Percentiles rank a stretch among this genome's conserved stretches.
These are phyloP conservation scores for Coryphaenoides rupestris DNA, from an alignment of 2,113 vertebrate species.

Conservation along the genomic window DNA sequence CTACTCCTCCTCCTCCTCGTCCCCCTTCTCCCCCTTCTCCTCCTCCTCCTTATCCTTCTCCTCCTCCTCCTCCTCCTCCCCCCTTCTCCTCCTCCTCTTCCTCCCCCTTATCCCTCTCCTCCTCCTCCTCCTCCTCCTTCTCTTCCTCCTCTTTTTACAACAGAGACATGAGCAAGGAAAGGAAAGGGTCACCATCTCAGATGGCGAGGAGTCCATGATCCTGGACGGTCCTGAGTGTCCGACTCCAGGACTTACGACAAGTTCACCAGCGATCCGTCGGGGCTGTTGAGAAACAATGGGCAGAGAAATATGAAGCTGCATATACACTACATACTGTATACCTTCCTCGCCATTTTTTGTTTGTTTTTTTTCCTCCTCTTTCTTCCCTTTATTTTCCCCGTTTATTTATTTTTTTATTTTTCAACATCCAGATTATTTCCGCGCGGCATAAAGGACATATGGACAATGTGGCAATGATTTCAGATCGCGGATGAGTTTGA, in stretches of 20 bases:
- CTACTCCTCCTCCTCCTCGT: not conserved
- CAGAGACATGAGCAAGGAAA: too few species aligned
- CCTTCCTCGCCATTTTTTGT: slow-evolving; percentile 17
- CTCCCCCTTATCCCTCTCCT: not conserved
- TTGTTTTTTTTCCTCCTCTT: not conserved
- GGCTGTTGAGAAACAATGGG: slow-evolving; percentile 56
- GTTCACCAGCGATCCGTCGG: slow-evolving; percentile 50
- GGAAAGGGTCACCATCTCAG: slow-evolving; percentile 46
- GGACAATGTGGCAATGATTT: slow-evolving; percentile 7
- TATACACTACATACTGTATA: too few species aligned
- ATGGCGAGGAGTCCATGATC: slow-evolving; percentile 64
- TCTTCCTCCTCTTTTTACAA: too few species aligned
- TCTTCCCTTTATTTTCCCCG: too few species aligned
- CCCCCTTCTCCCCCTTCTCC: slow-evolving; percentile 7
- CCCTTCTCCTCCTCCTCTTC: not conserved
- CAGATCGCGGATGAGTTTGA: slow-evolving; percentile 16
- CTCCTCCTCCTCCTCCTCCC: too few species aligned
- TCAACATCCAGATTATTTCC: slow-evolving; percentile 14
- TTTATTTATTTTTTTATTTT: too few species aligned
- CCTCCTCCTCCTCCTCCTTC: slow-evolving; percentile 11
- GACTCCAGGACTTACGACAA: slow-evolving; percentile 66
- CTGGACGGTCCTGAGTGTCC: slow-evolving; percentile 42
- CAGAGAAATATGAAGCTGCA: slow-evolving; percentile 28
- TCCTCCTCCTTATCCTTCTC: slow-evolving; percentile 14
- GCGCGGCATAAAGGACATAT: slow-evolving; percentile 12